Conservation (phyloP, 2,113 vertebrate genomes). For the Redunca redunca region DNA sequence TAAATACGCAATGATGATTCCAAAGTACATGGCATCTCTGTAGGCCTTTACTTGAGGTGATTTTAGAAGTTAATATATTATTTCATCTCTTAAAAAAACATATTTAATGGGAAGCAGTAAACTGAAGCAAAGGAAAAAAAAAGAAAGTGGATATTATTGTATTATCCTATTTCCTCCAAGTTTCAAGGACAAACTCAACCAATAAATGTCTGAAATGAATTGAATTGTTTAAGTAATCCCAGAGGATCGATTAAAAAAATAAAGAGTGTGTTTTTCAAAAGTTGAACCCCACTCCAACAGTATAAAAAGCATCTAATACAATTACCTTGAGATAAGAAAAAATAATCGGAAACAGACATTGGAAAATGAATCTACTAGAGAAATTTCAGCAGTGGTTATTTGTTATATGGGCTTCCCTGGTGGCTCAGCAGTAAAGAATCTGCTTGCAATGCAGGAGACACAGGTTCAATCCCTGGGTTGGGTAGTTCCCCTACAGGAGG, state of each 20-base stretch:
- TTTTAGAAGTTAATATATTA: neutral
- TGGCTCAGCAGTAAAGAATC: neutral
- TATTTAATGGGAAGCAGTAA: neutral
- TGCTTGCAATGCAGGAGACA: neutral
- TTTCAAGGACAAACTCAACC: neutral
- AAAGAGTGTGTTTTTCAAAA: neutral
- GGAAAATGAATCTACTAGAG: neutral
- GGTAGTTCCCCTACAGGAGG: neutral
- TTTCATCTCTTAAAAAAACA: neutral
- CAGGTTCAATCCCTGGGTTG: neutral
- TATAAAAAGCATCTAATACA: neutral
- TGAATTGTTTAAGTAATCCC: neutral
- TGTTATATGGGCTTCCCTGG: neutral
- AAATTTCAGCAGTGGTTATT: neutral
- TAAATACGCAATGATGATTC: neutral
- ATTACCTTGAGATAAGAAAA: neutral
- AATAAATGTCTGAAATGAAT: neutral
- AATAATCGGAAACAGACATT: neutral
- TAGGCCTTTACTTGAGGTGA: neutral
- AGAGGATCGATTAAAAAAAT: neutral
- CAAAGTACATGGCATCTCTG: neutral
- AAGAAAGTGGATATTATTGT: neutral
- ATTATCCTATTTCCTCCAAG: slow-evolving; percentile 2
- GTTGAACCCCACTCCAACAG: neutral
- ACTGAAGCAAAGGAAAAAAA: neutral